A percentile compares a stretch with the other conserved stretches of the same genome.
Conservation (phyloP, 2,797 vertebrate genomes). For the Aldrovandia affinis region DNA sequence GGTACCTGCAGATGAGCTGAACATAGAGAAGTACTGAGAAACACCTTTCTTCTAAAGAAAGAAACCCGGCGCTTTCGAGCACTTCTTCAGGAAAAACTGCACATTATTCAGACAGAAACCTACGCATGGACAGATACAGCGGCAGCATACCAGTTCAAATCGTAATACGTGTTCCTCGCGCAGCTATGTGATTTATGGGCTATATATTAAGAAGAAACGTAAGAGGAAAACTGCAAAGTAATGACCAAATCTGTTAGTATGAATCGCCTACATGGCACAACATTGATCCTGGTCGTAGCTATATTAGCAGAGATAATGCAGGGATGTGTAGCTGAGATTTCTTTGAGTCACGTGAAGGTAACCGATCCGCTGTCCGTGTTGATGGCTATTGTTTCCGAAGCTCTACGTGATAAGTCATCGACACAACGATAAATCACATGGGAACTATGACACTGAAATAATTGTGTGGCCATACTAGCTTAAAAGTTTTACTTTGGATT, state of each 20-base stretch:
- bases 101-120: neutral
- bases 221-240: neutral
- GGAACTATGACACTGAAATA: neutral
- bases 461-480: neutral
- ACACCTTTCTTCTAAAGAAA: neutral
- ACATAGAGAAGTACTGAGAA: neutral
- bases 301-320: neutral
- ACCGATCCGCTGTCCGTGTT: neutral
- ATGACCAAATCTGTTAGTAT: neutral
- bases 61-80: neutral
- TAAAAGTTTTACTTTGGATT: neutral
- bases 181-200: neutral
- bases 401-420: neutral
- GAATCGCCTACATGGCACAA: neutral
- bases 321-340: neutral
- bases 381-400: neutral
- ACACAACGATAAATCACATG: too few relatives aligned
- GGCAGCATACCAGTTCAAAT: neutral
- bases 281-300: neutral
- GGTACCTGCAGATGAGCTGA: neutral
- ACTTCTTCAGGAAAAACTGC: neutral
- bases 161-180: neutral
- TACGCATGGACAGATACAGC: neutral
- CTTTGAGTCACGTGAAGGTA: neutral
- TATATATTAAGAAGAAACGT: neutral